A percentile compares a stretch with the other conserved stretches of the same genome.
Conservation (phyloP, 2,888 invertebrate species). For the Noctua fimbriata region DNA sequence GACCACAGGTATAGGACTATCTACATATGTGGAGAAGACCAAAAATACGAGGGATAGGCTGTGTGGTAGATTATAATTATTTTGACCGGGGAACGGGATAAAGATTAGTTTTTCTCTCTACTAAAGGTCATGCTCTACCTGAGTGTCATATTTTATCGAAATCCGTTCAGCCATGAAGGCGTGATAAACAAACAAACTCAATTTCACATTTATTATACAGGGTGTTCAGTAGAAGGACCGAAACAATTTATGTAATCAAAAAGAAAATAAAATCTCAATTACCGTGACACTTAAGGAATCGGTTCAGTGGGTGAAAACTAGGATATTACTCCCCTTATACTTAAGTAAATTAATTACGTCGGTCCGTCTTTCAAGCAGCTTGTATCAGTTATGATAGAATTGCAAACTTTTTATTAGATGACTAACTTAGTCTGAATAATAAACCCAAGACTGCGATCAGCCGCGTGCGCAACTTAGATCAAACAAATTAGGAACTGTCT, state of each 20-base stretch:
- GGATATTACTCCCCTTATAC: not conserved
- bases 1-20: too few relatives aligned
- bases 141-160: too few relatives aligned
- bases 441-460: not conserved
- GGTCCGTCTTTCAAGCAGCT: not conserved
- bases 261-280: not conserved
- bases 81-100: too few relatives aligned
- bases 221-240: not conserved
- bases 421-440: not conserved
- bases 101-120: too few relatives aligned
- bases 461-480: not conserved
- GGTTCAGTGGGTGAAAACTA: not conserved
- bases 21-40: too few relatives aligned
- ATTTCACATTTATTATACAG: not conserved
- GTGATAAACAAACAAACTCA: not conserved
- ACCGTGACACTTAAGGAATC: too few relatives aligned
- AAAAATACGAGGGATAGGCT: too few relatives aligned
- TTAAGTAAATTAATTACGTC: not conserved
- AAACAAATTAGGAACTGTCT: constrained; percentile 15
- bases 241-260: not conserved
- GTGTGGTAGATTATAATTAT: too few relatives aligned
- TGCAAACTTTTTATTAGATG: not conserved
- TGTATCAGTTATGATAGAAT: not conserved
- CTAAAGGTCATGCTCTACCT: too few relatives aligned
- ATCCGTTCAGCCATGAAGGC: not conserved